Conservation (phyloP, 2,888 invertebrate species). For the Philhelius pedissequus region DNA sequence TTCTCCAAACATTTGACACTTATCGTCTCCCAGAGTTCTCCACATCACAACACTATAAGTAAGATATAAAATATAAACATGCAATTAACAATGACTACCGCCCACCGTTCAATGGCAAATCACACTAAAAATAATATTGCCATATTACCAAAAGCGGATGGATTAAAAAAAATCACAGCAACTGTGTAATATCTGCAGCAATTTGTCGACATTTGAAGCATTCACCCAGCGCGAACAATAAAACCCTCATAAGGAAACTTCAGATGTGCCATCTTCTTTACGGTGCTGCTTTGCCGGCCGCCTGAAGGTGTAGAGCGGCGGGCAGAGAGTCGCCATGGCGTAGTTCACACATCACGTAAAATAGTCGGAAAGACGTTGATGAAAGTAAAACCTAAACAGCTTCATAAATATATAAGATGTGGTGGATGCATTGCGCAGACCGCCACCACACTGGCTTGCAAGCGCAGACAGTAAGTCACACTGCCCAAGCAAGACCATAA, state of each 20-base stretch:
- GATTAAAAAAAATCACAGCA: neutral
- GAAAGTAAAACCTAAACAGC: conserved; percentile 67
- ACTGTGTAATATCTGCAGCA: conserved; percentile 60
- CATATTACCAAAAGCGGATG: conserved; percentile 27
- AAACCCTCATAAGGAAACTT: conserved; percentile 35
- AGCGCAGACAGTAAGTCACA: conserved; percentile 5
- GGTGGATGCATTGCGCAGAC: neutral
- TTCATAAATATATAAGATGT: conserved; percentile 23
- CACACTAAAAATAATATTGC: conserved; percentile 6
- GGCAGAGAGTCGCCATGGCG: too few relatives aligned
- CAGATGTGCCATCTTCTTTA: conserved; percentile 17
- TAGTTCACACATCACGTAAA: conserved; percentile 22
- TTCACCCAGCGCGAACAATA: conserved; percentile 56
- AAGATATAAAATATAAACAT: neutral
- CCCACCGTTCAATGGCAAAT: conserved; percentile 32
- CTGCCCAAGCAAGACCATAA: neutral
- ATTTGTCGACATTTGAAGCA: conserved; percentile 66
- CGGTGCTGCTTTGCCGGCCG: neutral
- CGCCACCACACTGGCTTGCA: neutral
- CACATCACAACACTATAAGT: neutral
- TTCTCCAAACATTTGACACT: neutral
- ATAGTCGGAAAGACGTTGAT: conserved; percentile 41
- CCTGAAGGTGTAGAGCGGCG: neutral
- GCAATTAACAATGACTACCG: conserved; percentile 30
- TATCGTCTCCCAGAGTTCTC: neutral